Percentiles rank a stretch among this genome's conserved stretches.
Evolutionary conservation across 1,140 invertebrate species (phyloP).

Genomic region (Drosophila pseudoobscura): DNA sequence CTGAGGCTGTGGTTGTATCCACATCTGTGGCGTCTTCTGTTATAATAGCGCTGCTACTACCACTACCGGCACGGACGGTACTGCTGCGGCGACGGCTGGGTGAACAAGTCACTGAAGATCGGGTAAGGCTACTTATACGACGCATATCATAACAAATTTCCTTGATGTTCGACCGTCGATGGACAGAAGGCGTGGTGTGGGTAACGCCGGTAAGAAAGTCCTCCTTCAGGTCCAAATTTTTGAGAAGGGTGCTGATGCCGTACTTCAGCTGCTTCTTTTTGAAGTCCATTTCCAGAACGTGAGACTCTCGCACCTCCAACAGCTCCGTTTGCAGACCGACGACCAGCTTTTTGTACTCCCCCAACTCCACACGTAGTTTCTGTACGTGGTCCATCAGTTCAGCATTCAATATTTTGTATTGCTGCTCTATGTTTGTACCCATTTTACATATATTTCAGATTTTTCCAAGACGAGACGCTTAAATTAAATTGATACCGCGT

Average conservation of each 20-base stretch:
- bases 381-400: slow-evolving; percentile 52
- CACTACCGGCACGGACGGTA: neutral
- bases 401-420: slow-evolving; percentile 57
- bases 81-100: neutral
- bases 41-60: too few species aligned
- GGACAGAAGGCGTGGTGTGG: neutral
- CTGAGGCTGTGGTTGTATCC: neutral
- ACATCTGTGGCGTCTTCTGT: too few species aligned
- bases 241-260: neutral
- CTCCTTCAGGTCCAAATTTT: neutral
- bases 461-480: neutral
- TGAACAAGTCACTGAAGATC: neutral
- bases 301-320: slow-evolving; percentile 40
- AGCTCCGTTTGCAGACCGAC: slow-evolving; percentile 24
- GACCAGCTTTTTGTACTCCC: slow-evolving; percentile 11
- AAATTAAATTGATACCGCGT: neutral
- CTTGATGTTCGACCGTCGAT: slow-evolving; percentile 7
- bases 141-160: slow-evolving; percentile 19
- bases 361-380: slow-evolving; percentile 40
- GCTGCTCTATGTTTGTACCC: slow-evolving; percentile 32
- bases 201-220: neutral
- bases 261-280: neutral
- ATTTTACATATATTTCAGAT: neutral
- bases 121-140: neutral
- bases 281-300: neutral